Evolutionary conservation across 2,888 invertebrate genomes (phyloP).

Genomic region (Helicoverpa assulta): DNA sequence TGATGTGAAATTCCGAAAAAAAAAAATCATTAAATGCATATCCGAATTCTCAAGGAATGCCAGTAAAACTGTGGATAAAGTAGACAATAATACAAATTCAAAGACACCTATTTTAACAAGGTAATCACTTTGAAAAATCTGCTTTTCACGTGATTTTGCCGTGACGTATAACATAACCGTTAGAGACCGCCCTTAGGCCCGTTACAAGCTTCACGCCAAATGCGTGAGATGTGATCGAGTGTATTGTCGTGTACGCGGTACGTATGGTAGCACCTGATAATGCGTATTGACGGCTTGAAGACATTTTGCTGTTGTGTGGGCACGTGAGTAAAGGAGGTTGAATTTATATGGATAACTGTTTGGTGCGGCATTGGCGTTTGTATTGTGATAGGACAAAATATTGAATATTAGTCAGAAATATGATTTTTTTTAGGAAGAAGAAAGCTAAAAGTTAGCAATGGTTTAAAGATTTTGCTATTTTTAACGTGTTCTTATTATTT

Average conservation of each 20-base stretch:
- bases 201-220: constrained; percentile 12
- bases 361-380: background rate
- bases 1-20: no score
- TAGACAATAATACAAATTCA: no score
- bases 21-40: no score
- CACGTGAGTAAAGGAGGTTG: background rate
- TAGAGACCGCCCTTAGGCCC: background rate
- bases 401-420: background rate
- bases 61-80: no score
- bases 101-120: no score
- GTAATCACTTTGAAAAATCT: no score
- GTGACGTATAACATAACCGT: background rate
- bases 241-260: constrained; percentile 44
- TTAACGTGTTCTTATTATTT: no score
- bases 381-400: background rate
- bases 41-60: no score
- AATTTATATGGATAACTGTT: constrained; percentile 16
- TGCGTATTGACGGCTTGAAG: constrained; percentile 41
- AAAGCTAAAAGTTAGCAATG: no score
- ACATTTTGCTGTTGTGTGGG: constrained; percentile 28
- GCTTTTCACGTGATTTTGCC: no score
- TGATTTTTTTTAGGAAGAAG: no score
- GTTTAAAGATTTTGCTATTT: no score
- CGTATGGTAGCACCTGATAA: constrained; percentile 43
- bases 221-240: constrained; percentile 38